Percentiles rank a stretch among this genome's conserved stretches.
These are phyloP conservation scores for Sericinus montela DNA, from an alignment of 2,888 invertebrate species.

Conservation along the genomic window DNA sequence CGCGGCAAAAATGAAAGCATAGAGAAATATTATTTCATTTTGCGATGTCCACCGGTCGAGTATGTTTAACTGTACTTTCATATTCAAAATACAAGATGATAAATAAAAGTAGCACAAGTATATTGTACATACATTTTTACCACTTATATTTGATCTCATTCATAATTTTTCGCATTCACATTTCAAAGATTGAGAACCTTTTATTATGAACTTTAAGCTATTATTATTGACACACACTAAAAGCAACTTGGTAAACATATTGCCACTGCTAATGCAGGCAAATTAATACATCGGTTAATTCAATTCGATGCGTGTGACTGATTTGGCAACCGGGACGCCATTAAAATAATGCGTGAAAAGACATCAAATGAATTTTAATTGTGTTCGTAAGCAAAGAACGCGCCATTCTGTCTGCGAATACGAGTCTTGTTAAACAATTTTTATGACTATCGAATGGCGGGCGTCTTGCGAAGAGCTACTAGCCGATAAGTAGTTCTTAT, in stretches of 20 bases:
- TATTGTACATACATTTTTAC: too few species aligned
- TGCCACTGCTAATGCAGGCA: too few species aligned
- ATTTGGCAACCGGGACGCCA: constrained; percentile 42
- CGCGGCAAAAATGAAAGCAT: constrained; percentile 34
- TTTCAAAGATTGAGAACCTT: too few species aligned
- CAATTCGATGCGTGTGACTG: constrained; percentile 33
- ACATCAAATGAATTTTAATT: constrained; percentile 27
- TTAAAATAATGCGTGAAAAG: constrained; percentile 34
- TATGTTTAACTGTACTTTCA: too few species aligned
- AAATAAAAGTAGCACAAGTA: not conserved
- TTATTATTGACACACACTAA: too few species aligned
- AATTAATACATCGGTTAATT: constrained; percentile 32
- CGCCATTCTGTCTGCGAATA: constrained; percentile 36
- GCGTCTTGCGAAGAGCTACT: not conserved
- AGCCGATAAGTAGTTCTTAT: too few species aligned
- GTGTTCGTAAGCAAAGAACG: constrained; percentile 29
- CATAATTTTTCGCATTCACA: too few species aligned
- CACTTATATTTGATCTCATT: too few species aligned
- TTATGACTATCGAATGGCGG: not conserved
- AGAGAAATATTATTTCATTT: constrained; percentile 46
- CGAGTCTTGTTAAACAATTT: constrained; percentile 10
- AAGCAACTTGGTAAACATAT: too few species aligned
- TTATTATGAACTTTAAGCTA: too few species aligned
- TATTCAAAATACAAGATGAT: not conserved
- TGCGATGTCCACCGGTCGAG: constrained; percentile 21